These are phyloP conservation scores for Drosophila bunnanda DNA, from an alignment of 2,888 invertebrate genomes.

Conservation along the genomic window DNA sequence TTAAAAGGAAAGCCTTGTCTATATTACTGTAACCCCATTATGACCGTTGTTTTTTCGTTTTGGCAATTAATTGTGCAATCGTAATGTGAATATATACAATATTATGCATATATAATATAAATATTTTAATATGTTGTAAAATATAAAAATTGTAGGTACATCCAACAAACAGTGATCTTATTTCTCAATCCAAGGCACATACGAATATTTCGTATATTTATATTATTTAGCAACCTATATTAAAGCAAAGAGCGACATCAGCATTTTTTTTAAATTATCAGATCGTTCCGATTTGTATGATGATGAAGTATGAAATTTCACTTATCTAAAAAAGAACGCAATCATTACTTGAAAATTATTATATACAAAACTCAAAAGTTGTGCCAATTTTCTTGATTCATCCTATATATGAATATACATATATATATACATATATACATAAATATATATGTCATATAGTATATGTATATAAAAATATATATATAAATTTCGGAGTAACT, in stretches of 20 bases:
- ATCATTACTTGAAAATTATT: too few species aligned
- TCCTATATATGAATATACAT: too few species aligned
- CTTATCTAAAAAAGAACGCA: too few species aligned
- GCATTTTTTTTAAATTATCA: too few species aligned
- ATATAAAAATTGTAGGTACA: constrained; percentile 38
- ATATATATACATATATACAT: too few species aligned
- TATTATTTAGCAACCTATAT: not conserved
- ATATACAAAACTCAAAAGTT: too few species aligned
- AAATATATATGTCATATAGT: too few species aligned
- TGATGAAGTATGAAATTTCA: too few species aligned
- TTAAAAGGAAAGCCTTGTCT: constrained; percentile 45
- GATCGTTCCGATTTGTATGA: too few species aligned
- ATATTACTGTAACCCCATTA: constrained; percentile 35
- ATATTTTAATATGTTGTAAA: constrained; percentile 52
- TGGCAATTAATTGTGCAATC: constrained; percentile 61
- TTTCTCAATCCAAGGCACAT: not conserved
- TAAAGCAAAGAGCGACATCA: not conserved
- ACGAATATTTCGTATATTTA: not conserved
- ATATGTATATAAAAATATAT: too few species aligned
- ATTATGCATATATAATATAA: constrained; percentile 34
- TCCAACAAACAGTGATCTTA: not conserved
- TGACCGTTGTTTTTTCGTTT: constrained; percentile 42
- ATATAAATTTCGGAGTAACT: too few species aligned
- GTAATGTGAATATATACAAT: constrained; percentile 61
- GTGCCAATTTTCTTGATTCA: too few species aligned